Evolutionary conservation across 2,113 vertebrate genomes (phyloP), one percentile per base, ranked within the genome.

Genomic region (Hippopotamus amphibius): DNA sequence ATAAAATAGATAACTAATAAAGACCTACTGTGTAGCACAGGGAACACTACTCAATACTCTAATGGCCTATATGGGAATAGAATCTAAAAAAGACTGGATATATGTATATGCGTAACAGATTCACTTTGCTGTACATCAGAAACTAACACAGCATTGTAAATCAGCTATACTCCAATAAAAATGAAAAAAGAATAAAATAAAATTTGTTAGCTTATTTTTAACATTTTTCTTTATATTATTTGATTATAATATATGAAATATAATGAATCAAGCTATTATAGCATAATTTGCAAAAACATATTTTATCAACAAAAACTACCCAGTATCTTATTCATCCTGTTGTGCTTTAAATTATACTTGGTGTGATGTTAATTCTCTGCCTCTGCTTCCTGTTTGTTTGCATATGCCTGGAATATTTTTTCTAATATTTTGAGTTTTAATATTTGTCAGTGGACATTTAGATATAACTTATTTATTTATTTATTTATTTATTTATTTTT

Each of bases 191-290:
- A 55, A 55, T 55, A 55, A 55, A 55, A 55, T 17, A 55, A 55
- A 55, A 55, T 55, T 55, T 55, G 15, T 17, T 55, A 55, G 53
- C 19, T 55, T 55, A 55, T 95, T 97, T 65, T 91, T 30, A 59
- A 84, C 30, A 95, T 30, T 96, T 95, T 84, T 3, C 24, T 84
- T 74, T 84, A 24, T 83, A 41, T 72, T 22, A 95, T 43, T 95
- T 79, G 37, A 61, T 80, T 53, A 87, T 89, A 86, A 82, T 87
- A 89, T 57, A 57, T 41, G 17, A 93, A 74, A 63, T 37, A 90
- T 30, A 88, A 71, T 61, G 24, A 88, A 50, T 94, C 7, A 82
- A 4, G 48, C 21, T 57, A 77, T 84, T 63, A 84, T 4, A 61
- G 19, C 37, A 74, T 76, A 24, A 37, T 81, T 95, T 63, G 46